phyloP scores from a whole-genome alignment of 2,888 invertebrate genomes.

The Eristalis intricaria region DNA sequence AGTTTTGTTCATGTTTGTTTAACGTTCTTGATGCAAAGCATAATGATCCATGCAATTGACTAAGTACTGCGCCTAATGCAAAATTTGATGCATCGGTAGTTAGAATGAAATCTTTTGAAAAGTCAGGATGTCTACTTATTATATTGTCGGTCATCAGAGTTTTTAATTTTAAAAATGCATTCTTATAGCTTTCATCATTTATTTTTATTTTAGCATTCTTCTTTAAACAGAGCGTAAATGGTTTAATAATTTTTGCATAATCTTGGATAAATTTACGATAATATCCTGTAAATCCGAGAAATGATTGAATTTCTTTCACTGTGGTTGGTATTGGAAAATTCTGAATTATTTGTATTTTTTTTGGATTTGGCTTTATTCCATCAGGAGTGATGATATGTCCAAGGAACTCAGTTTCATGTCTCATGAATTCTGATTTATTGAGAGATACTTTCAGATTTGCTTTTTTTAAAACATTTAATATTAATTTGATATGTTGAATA shows the following conservation, averaged over 20 bases:
- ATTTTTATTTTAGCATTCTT: too few species aligned
- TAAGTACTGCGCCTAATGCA: too few species aligned
- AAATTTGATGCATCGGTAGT: background rate
- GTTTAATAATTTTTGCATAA: too few species aligned
- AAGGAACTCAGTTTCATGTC: background rate
- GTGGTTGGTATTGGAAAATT: background rate
- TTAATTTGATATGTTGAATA: background rate
- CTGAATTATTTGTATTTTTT: background rate
- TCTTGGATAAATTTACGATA: too few species aligned
- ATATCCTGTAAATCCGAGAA: background rate
- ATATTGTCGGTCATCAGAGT: background rate
- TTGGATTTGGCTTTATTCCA: background rate
- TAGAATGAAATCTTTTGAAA: background rate
- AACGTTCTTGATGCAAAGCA: background rate
- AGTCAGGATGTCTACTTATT: background rate
- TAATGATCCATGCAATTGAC: background rate
- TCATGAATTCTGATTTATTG: conserved; percentile 9
- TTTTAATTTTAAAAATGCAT: background rate
- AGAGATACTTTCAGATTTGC: background rate
- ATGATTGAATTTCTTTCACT: background rate
- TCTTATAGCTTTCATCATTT: too few species aligned
- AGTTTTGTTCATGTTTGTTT: background rate
- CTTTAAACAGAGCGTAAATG: too few species aligned
- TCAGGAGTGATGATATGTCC: background rate
- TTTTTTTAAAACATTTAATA: background rate